Percentiles rank a stretch among this genome's conserved stretches.
phyloP scores from a whole-genome alignment of 2,888 invertebrate genomes.

The Scaptomyza parva region DNA sequence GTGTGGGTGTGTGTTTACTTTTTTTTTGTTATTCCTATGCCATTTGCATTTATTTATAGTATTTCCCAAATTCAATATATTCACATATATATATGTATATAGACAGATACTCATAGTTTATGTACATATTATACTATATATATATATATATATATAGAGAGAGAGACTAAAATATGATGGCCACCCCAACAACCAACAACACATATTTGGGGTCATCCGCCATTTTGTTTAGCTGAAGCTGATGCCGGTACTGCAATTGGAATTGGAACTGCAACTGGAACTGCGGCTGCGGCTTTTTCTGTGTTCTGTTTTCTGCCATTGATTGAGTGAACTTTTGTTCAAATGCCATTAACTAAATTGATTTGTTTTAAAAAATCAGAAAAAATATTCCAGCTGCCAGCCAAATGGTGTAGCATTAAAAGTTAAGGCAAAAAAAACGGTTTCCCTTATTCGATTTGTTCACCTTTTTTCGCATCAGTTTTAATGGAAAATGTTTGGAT shows the following conservation, averaged over 20 bases:
- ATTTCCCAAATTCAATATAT: conserved; percentile 14
- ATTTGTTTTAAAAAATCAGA: conserved; percentile 52
- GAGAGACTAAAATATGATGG: conserved; percentile 34
- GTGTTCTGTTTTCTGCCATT: too few species aligned
- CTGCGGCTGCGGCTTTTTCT: background rate
- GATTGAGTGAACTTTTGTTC: conserved; percentile 54
- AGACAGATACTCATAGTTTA: background rate
- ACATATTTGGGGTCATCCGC: conserved; percentile 18
- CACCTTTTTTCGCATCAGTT: background rate
- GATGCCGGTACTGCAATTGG: too few species aligned
- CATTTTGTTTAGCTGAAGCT: conserved; percentile 49
- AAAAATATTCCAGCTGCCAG: conserved; percentile 28
- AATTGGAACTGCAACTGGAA: too few species aligned
- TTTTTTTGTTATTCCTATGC: conserved; percentile 23
- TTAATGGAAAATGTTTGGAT: background rate
- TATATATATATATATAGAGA: background rate
- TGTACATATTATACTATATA: background rate
- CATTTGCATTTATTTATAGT: conserved; percentile 29
- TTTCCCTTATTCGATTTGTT: background rate
- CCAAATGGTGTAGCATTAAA: conserved; percentile 41
- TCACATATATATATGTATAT: background rate
- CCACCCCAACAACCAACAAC: conserved; percentile 22
- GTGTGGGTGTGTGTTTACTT: too few species aligned
- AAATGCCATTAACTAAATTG: conserved; percentile 53
- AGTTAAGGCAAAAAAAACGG: conserved; percentile 19